Evolutionary conservation across 2,113 vertebrate genomes (phyloP).

Genomic region (Pitta sordida): DNA sequence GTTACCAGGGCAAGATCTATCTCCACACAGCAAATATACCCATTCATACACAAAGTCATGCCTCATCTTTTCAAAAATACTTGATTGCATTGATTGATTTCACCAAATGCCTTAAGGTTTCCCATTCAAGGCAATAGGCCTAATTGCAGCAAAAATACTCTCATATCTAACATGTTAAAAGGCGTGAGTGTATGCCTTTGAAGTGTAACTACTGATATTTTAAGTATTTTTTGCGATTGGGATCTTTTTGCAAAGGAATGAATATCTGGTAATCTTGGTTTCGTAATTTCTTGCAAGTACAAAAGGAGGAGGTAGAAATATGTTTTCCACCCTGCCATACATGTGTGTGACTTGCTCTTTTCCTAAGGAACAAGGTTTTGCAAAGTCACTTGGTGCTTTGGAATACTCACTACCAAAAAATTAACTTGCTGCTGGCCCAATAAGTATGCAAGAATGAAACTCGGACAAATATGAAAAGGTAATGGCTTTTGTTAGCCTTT

Average conservation of each 20-base stretch:
- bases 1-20: not conserved
- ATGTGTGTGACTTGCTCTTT: not conserved
- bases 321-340: not conserved
- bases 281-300: not conserved
- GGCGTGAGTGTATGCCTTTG: not conserved
- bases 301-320: not conserved
- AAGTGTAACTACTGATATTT: not conserved
- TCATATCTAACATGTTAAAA: not conserved
- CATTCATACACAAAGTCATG: not conserved
- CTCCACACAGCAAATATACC: not conserved
- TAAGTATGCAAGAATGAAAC: not conserved
- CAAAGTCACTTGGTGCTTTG: not conserved
- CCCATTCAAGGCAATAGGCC: not conserved
- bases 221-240: not conserved
- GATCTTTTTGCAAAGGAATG: not conserved
- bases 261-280: not conserved
- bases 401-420: not conserved
- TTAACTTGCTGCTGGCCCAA: not conserved
- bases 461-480: not conserved
- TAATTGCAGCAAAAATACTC: not conserved
- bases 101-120: not conserved
- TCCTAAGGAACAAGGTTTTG: not conserved
- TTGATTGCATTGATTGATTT: not conserved
- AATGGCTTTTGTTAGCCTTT: not conserved
- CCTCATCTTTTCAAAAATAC: not conserved